Conservation (phyloP, 2,888 invertebrate species). For the Latrodectus hesperus region DNA sequence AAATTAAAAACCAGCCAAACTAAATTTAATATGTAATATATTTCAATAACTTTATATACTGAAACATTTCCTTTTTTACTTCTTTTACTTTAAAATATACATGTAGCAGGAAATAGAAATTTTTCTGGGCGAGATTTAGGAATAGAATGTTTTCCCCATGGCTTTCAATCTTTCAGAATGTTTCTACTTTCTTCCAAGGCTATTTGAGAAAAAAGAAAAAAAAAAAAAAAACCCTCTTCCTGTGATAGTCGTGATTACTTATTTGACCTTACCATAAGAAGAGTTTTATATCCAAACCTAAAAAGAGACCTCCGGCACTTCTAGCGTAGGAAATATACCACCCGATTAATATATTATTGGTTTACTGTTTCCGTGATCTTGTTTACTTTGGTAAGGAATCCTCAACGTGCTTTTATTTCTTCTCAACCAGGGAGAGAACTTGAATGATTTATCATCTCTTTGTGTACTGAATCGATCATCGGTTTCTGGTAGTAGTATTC, state of each 20-base stretch:
- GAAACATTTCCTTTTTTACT: too few species aligned
- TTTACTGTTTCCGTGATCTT: constrained; percentile 25
- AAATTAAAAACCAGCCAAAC: too few species aligned
- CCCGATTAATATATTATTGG: constrained; percentile 31
- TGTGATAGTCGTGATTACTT: constrained; percentile 41
- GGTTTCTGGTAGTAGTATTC: constrained; percentile 12
- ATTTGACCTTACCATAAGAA: constrained; percentile 25
- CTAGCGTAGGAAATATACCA: constrained; percentile 18
- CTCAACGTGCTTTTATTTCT: constrained; percentile 3
- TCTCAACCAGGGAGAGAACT: neutral
- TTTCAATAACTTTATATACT: too few species aligned
- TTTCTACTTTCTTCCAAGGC: too few species aligned
- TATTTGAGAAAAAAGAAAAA: neutral
- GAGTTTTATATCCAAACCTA: constrained; percentile 18
- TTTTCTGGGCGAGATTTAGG: too few species aligned
- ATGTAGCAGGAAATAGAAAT: too few species aligned
- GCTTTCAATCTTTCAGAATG: too few species aligned
- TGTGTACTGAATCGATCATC: constrained; percentile 19
- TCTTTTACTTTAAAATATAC: too few species aligned
- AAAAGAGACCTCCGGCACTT: constrained; percentile 24
- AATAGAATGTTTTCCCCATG: too few species aligned
- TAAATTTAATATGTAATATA: too few species aligned
- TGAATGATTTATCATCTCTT: constrained; percentile 45
- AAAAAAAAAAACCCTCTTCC: neutral
- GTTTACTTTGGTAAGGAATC: constrained; percentile 27